A percentile compares a stretch with the other conserved stretches of the same genome.
Evolutionary conservation across 1,140 invertebrate species (phyloP).

Genomic region (Caenorhabditis briggsae): DNA sequence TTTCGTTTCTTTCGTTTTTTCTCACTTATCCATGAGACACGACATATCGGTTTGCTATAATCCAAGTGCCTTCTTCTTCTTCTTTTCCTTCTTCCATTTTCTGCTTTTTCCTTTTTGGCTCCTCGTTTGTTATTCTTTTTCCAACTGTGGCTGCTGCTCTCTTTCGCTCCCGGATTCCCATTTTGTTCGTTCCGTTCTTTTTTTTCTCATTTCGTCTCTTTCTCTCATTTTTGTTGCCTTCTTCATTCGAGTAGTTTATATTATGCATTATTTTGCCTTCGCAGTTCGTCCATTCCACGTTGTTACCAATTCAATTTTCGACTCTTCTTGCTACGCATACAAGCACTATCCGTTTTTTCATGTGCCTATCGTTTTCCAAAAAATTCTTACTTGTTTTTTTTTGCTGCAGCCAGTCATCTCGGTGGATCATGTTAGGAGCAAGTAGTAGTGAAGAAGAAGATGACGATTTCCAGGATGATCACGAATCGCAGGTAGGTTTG

Average conservation of each 20-base stretch:
- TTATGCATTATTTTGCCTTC: slow-evolving; percentile 48
- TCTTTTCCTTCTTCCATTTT: not conserved
- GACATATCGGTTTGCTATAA: slow-evolving; percentile 33
- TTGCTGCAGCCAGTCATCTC: not conserved
- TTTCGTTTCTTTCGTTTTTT: not conserved
- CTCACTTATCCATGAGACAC: not conserved
- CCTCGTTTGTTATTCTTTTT: slow-evolving; percentile 53
- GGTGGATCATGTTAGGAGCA: slow-evolving; percentile 70
- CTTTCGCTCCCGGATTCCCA: slow-evolving; percentile 30
- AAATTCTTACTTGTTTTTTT: not conserved
- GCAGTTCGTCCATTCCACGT: not conserved
- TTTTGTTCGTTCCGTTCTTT: slow-evolving; percentile 34
- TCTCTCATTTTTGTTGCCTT: slow-evolving; percentile 6
- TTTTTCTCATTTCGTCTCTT: slow-evolving; percentile 31
- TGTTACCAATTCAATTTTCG: slow-evolving; percentile 16
- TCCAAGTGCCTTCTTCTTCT: slow-evolving; percentile 9
- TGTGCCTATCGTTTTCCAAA: not conserved
- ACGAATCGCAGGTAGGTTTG: slow-evolving; percentile 64
- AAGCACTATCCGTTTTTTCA: not conserved
- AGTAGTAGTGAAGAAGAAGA: slow-evolving; percentile 76
- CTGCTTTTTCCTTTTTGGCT: slow-evolving; percentile 18
- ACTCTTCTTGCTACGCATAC: slow-evolving; percentile 23
- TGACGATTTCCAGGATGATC: slow-evolving; percentile 70
- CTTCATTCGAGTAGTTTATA: not conserved
- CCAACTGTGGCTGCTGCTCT: not conserved